These are phyloP conservation scores for Eupithecia abbreviata DNA, from an alignment of 2,888 invertebrate genomes.

Conservation along the genomic window DNA sequence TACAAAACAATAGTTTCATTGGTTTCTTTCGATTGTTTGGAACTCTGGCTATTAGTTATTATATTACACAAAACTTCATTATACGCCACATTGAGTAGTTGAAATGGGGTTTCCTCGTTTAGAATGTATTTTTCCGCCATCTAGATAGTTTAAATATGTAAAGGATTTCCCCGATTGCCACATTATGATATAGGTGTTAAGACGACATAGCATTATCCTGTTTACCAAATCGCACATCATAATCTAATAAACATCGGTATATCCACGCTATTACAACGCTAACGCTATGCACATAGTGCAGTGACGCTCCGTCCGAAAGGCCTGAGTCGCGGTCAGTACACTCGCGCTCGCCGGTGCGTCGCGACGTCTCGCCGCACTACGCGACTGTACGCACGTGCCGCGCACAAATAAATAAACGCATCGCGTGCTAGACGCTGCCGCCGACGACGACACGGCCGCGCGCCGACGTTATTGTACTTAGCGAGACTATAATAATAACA, in stretches of 20 bases:
- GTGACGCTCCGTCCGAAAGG: conserved; percentile 62
- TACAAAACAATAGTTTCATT: not conserved
- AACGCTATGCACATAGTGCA: conserved; percentile 72
- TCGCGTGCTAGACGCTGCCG: conserved; percentile 29
- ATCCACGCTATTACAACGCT: conserved; percentile 71
- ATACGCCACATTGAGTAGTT: not conserved
- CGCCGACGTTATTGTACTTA: conserved; percentile 23
- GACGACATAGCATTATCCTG: not conserved
- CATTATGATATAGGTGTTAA: not conserved
- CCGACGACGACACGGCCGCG: not conserved
- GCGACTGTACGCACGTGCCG: conserved; percentile 66
- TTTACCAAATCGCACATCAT: conserved; percentile 7
- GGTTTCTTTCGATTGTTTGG: not conserved
- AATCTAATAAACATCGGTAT: conserved; percentile 42
- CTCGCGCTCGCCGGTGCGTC: conserved; percentile 74
- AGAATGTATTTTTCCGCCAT: not conserved
- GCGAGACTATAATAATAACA: conserved; percentile 6
- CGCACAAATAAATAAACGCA: conserved; percentile 65
- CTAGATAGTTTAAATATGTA: not conserved
- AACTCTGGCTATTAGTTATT: not conserved
- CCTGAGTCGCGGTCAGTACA: conserved; percentile 73
- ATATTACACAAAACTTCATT: not conserved
- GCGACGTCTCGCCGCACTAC: conserved; percentile 59
- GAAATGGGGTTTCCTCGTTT: not conserved
- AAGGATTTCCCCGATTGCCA: not conserved